Evolutionary conservation across 2,888 invertebrate species (phyloP).

Genomic region (Yponomeuta sedellus): DNA sequence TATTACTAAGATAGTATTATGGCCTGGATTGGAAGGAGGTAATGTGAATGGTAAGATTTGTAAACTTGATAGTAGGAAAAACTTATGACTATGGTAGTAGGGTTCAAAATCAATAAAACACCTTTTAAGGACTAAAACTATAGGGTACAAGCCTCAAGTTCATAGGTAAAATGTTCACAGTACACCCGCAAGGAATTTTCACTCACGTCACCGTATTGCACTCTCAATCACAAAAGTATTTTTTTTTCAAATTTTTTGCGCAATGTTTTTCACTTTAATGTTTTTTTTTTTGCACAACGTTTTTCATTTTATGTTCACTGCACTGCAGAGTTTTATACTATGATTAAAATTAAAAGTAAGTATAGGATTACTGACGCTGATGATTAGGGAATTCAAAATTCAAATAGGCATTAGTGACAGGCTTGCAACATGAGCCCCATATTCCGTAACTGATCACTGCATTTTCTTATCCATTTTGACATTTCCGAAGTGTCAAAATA

Average conservation of each 20-base stretch:
- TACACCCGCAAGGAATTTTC: not conserved
- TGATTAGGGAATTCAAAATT: too few species aligned
- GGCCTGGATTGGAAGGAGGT: not conserved
- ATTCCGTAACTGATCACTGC: too few species aligned
- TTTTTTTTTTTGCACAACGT: not conserved
- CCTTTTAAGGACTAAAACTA: not conserved
- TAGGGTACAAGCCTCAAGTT: not conserved
- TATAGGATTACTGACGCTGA: too few species aligned
- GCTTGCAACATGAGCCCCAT: too few species aligned
- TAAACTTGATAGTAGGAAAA: not conserved
- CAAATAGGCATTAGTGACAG: too few species aligned
- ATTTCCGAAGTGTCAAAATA: too few species aligned
- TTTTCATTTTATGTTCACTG: not conserved
- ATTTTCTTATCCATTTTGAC: too few species aligned
- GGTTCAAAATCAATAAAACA: not conserved
- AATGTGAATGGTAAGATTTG: not conserved
- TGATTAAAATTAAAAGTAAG: not conserved
- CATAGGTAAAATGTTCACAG: not conserved
- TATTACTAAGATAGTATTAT: conserved; percentile 1
- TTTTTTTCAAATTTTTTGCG: not conserved
- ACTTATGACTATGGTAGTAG: not conserved
- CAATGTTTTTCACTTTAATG: not conserved
- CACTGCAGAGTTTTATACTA: not conserved
- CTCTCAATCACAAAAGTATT: not conserved
- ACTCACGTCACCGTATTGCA: not conserved